Evolutionary conservation across 2,888 invertebrate species (phyloP), one percentile per base, ranked within the genome.

Genomic region (Ormyrus pomaceus): DNA sequence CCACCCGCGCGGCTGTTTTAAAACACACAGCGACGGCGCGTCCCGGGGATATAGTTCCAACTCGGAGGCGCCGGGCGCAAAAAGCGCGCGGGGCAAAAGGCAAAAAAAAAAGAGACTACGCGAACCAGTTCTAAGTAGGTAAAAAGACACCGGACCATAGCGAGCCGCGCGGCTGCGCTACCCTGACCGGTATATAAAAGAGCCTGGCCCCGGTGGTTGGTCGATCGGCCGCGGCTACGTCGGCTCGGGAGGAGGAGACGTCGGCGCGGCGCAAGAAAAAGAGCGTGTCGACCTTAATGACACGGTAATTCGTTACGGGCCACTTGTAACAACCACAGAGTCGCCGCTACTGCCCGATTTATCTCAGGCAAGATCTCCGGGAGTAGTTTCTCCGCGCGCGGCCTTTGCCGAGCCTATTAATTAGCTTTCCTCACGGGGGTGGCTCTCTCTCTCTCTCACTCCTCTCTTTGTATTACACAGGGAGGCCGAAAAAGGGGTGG

Each of bases 371-470:
- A 80, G 80, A 80, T 77, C 66, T 70, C 66, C 64, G 50, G 80
- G 76, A 82, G 85, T 84, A 86, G 85, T 84, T 86, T 85, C 86
- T 84, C 55, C 13, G 10, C n/a, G 46, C 55, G 68, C 45, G 50
- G 48, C 84, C 79, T 80, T 34, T 34, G 34, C 4, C 34, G 80
- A 86, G 87, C 85, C 88, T 90, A 90, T 90, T 90, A 89, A 90
- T 90, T 89, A 89, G 86, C 88, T 87, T 86, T 83, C 84, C 85
- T 87, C 83, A 82, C 76, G 83, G 82, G 34, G 83, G 72, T 76
- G 55, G 75, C 50, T 66, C n/a, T 7, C 34, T 1, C 46, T 50
- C 65, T 78, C 80, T 72, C 68, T 55, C 50, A 5, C 45, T 55
- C 0, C 59, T 68, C 58, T 69, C 46, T 34, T 34, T 34, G 34